phyloP scores from a whole-genome alignment of 2,113 vertebrate genomes.

The Macheiramphus alcinus region DNA sequence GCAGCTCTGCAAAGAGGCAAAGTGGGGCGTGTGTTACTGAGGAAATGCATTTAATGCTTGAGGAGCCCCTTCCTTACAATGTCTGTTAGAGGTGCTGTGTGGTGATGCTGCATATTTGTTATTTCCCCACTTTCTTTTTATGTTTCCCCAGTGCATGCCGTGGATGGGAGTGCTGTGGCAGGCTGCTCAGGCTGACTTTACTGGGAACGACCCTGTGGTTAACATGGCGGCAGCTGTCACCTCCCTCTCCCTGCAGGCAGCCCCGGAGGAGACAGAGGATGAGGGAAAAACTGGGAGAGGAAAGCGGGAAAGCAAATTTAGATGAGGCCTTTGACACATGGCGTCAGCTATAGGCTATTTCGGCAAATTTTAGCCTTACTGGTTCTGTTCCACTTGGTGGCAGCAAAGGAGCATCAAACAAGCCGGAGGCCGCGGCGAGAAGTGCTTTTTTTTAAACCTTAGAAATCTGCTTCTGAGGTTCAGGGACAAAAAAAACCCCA shows the following conservation, averaged over 20 bases:
- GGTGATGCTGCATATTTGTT: accelerated
- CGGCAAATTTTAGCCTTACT: neutral
- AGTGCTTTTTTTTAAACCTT: neutral
- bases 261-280: neutral
- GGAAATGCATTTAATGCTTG: neutral
- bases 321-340: neutral
- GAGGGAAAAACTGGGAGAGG: neutral
- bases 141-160: accelerated
- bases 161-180: accelerated
- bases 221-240: accelerated
- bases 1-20: neutral
- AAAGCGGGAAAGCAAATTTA: neutral
- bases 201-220: too few relatives aligned
- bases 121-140: accelerated
- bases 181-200: neutral
- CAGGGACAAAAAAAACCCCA: neutral
- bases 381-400: constrained; percentile 72
- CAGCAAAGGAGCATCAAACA: constrained; percentile 81
- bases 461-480: neutral
- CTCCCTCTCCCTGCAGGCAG: too few relatives aligned
- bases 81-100: neutral
- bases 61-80: accelerated
- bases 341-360: neutral
- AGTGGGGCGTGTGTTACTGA: accelerated
- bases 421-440: neutral